Evolutionary conservation across 2,113 vertebrate species (phyloP), one percentile per base, ranked within the genome.

Genomic region (Chloropsis cyanopogon): DNA sequence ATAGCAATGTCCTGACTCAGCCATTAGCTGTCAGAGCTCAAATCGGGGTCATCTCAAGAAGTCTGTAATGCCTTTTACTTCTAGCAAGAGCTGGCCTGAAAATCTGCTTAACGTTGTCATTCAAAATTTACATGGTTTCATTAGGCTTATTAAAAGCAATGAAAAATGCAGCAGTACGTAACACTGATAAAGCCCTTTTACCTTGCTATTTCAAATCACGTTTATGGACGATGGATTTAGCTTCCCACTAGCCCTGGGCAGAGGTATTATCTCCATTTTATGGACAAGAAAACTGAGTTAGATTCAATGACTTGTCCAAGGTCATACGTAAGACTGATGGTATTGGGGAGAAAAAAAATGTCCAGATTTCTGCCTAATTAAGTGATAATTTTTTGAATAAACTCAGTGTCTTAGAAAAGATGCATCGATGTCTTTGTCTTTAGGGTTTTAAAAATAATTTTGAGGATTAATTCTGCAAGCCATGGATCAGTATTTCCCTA

Each of bases 41-140:
- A 82, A 93, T 96, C 29, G 64, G 61, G 61, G 82, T 95, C 94
- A 94, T 96, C 86, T 86, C 61, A 93, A 96, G 88, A 87, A 92
- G 75, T 96, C 83, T 92, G 79, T 95, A 82, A 91, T 91, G 77
- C 73, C 60, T 96, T 96, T 93, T 96, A 95, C 77, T 89, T 91
- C 44, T 65, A 80, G 63, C 65, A 72, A 81, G 86, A 91, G 91
- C 70, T 90, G 71, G 88, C 14, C n/a, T 94, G 94, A 96, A 93
- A 96, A 95, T 91, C 92, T 92, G 88, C 91, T 90, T 97, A 95
- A 91, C 59, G 80, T 92, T 94, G 54, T 80, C 82, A 79, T 94
- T 97, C 92, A 97, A 95, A 97, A 94, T 94, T 90, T 93, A 94
- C 88, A 92, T 93, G 92, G 93, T 95, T 96, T 95, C 95, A 97